Evolutionary conservation across 2,888 invertebrate genomes (phyloP).

Genomic region (Ennomos erosarius): DNA sequence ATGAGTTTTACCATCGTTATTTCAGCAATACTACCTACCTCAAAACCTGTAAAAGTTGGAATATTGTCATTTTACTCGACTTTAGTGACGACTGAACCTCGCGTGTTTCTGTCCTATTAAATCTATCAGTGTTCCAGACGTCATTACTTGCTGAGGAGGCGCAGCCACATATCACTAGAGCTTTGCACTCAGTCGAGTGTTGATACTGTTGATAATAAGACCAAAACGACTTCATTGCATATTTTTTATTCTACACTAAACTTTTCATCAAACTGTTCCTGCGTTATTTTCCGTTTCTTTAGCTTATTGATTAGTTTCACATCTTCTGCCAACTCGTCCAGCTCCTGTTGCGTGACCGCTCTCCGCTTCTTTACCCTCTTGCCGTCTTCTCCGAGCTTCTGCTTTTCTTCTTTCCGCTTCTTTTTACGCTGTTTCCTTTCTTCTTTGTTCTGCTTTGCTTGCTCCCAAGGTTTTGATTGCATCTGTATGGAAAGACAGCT

Average conservation of each 20-base stretch:
- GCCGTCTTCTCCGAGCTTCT: constrained; percentile 77
- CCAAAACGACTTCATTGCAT: constrained; percentile 2
- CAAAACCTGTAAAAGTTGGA: no score
- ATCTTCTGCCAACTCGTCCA: constrained; percentile 92
- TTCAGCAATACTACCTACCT: no score
- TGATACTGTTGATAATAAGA: background rate
- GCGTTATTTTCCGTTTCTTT: constrained; percentile 91
- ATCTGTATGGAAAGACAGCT: constrained; percentile 48
- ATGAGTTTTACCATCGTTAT: no score
- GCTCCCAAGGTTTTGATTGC: constrained; percentile 91
- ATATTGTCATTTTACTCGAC: no score
- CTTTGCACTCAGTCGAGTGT: no score
- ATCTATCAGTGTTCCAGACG: no score
- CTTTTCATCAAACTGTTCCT: constrained; percentile 87
- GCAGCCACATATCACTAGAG: no score
- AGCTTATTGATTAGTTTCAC: constrained; percentile 93
- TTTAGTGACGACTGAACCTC: no score
- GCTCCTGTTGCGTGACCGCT: constrained; percentile 88
- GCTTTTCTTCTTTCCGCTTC: constrained; percentile 86
- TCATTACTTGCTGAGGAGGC: no score
- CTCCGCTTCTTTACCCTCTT: constrained; percentile 69
- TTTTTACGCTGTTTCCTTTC: constrained; percentile 86
- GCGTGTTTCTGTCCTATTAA: no score
- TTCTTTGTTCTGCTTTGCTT: constrained; percentile 89
- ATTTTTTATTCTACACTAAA: constrained; percentile 78